These are phyloP conservation scores for Tenebrio molitor DNA, from an alignment of 1,140 invertebrate genomes.

Conservation along the genomic window DNA sequence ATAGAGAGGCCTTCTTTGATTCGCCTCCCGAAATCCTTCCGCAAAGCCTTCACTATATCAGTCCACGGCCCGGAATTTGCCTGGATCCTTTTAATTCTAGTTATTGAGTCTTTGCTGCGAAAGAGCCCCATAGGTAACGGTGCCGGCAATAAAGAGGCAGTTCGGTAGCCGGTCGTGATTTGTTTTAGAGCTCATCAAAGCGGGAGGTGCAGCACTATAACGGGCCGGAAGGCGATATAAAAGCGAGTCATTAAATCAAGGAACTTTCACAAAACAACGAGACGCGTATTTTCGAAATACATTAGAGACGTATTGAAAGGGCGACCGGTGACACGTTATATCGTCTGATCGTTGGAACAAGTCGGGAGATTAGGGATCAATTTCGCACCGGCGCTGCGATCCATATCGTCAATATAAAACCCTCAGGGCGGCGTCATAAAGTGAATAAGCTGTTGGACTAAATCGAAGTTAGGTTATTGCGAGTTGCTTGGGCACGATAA, in stretches of 20 bases:
- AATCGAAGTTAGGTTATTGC: constrained; percentile 40
- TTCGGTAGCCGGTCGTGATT: constrained; percentile 52
- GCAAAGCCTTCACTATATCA: constrained; percentile 36
- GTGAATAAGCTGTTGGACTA: constrained; percentile 42
- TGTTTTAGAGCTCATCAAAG: constrained; percentile 53
- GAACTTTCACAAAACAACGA: constrained; percentile 18
- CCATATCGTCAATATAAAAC: constrained; percentile 26
- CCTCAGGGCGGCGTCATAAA: constrained; percentile 32
- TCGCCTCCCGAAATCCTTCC: too few relatives aligned
- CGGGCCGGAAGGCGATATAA: constrained; percentile 26
- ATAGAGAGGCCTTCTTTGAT: too few relatives aligned
- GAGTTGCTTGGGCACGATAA: constrained; percentile 39
- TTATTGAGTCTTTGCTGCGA: constrained; percentile 19
- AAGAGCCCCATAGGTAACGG: constrained; percentile 32
- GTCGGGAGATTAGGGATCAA: constrained; percentile 13
- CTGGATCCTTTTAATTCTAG: constrained; percentile 28
- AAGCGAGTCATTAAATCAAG: constrained; percentile 40
- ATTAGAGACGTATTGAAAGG: constrained; percentile 1
- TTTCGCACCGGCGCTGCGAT: constrained; percentile 1
- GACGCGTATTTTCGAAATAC: not conserved
- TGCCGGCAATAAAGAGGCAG: constrained; percentile 49
- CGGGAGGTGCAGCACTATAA: constrained; percentile 44
- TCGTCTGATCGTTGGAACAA: constrained; percentile 3
- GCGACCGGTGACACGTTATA: not conserved
- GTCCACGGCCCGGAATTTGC: not conserved